Percentiles rank a stretch among this genome's conserved stretches.
Evolutionary conservation across 2,888 invertebrate genomes (phyloP).

Genomic region (Agonopterix subpropinquella): DNA sequence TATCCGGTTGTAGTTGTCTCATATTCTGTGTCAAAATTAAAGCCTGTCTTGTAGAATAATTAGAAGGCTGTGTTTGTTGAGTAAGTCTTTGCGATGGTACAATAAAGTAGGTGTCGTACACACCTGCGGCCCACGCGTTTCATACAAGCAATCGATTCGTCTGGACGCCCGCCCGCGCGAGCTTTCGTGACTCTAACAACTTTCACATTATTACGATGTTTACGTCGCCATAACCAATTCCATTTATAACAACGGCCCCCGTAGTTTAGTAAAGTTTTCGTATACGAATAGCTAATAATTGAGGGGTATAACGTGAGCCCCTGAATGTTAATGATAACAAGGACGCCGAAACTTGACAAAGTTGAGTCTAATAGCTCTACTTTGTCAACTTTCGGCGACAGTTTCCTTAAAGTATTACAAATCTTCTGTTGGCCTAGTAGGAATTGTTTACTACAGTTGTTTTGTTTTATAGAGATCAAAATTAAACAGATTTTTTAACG

Average conservation of each 20-base stretch:
- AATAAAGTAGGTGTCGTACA: slow-evolving; percentile 40
- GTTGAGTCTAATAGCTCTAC: slow-evolving; percentile 26
- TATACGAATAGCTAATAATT: slow-evolving; percentile 38
- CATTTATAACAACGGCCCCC: slow-evolving; percentile 34
- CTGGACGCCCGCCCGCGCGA: slow-evolving; percentile 44
- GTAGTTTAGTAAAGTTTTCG: slow-evolving; percentile 42
- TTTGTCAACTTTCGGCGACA: too few relatives aligned
- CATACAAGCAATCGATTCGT: slow-evolving; percentile 62
- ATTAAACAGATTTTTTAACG: too few relatives aligned
- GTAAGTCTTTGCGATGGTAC: slow-evolving; percentile 32
- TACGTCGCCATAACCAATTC: slow-evolving; percentile 49
- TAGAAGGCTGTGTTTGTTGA: slow-evolving; percentile 18
- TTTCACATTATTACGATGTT: slow-evolving; percentile 51
- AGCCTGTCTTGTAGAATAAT: slow-evolving; percentile 19
- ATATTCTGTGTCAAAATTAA: slow-evolving; percentile 20
- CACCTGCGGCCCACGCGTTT: slow-evolving; percentile 49
- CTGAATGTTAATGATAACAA: slow-evolving; percentile 34
- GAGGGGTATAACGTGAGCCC: slow-evolving; percentile 34
- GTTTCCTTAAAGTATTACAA: too few relatives aligned
- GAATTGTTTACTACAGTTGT: too few relatives aligned
- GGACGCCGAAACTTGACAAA: slow-evolving; percentile 15
- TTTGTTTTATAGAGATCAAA: too few relatives aligned
- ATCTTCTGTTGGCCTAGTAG: too few relatives aligned
- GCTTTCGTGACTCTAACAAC: slow-evolving; percentile 53
- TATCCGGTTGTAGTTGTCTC: slow-evolving; percentile 16